These are phyloP conservation scores for Spinus pinus DNA, from an alignment of 2,797 vertebrate genomes.

Conservation along the genomic window DNA sequence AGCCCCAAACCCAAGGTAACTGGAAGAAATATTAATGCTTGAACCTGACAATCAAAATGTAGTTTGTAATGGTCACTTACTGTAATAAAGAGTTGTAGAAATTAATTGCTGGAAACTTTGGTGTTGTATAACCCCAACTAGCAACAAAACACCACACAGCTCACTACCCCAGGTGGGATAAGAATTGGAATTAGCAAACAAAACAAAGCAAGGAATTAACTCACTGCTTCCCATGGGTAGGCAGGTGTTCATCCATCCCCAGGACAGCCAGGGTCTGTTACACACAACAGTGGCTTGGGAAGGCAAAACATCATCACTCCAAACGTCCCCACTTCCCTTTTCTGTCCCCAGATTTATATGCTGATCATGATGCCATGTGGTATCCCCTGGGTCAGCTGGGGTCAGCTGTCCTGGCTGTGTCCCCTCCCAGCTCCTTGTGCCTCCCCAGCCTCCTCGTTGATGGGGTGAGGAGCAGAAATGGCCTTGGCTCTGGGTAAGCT, in stretches of 20 bases:
- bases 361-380: background rate
- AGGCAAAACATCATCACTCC: background rate
- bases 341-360: background rate
- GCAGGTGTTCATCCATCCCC: background rate
- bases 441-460: accelerated
- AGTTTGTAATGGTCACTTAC: background rate
- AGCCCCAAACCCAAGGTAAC: background rate
- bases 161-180: background rate
- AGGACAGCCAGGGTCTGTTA: background rate
- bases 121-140: background rate
- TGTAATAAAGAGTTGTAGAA: background rate
- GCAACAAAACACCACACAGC: background rate
- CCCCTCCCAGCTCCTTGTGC: background rate
- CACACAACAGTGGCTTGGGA: background rate
- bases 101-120: background rate
- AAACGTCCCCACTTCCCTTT: background rate
- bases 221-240: background rate
- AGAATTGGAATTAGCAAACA: background rate
- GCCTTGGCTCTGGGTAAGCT: too few relatives aligned
- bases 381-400: background rate
- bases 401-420: background rate
- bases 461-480: background rate
- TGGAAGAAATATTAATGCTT: background rate
- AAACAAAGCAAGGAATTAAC: background rate
- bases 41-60: background rate